Percentiles rank a stretch among this genome's conserved stretches.
phyloP scores from a whole-genome alignment of 2,113 vertebrate genomes.

The Callipepla californica region DNA sequence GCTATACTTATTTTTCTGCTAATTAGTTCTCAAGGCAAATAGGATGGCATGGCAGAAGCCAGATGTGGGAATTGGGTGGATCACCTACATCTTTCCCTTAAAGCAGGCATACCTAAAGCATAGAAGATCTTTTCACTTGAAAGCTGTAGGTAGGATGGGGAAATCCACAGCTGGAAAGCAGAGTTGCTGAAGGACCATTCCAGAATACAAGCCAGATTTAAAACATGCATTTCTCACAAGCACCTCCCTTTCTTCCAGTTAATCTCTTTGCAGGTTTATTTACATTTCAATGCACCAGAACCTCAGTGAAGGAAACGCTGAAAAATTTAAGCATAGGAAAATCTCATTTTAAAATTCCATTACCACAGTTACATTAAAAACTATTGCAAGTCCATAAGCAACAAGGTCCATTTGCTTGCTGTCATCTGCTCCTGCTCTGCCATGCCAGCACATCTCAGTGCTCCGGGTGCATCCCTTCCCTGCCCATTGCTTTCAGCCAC shows the following conservation, averaged over 20 bases:
- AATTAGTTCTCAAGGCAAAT: background rate
- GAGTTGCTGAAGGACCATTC: background rate
- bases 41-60: background rate
- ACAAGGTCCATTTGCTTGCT: background rate
- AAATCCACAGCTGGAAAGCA: background rate
- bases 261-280: background rate
- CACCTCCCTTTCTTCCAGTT: background rate
- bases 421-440: background rate
- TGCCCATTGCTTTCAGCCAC: background rate
- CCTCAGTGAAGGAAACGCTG: background rate
- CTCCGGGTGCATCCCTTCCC: background rate
- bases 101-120: background rate
- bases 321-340: background rate
- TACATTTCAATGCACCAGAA: background rate
- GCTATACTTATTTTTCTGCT: background rate
- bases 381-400: background rate
- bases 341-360: background rate
- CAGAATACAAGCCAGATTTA: background rate
- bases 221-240: background rate
- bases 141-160: background rate
- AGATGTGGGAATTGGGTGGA: fast-evolving
- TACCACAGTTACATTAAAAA: background rate
- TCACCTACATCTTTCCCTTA: background rate
- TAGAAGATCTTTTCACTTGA: background rate
- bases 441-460: background rate